Percentiles rank a stretch among this genome's conserved stretches.
Evolutionary conservation across 2,797 vertebrate genomes (phyloP).

Genomic region (Molothrus ater): DNA sequence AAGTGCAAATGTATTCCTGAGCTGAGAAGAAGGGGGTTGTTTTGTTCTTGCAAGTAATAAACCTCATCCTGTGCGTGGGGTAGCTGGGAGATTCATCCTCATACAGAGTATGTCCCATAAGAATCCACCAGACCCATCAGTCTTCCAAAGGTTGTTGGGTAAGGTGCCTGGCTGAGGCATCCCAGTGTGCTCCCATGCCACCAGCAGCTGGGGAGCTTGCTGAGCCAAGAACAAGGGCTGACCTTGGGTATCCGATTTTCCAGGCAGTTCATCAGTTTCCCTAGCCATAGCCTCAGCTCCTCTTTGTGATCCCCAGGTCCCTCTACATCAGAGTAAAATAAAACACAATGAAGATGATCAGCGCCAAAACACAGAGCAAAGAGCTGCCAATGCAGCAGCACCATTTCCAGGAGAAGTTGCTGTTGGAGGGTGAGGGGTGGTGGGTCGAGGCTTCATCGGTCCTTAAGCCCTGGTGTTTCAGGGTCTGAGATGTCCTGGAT

Average conservation of each 20-base stretch:
- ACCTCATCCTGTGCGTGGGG: not conserved
- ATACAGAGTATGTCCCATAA: not conserved
- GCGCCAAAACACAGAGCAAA: not conserved
- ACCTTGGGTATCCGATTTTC: not conserved
- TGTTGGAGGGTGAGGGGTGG: rapidly evolving
- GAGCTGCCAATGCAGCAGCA: not conserved
- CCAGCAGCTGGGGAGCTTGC: not conserved
- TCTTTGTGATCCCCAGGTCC: rapidly evolving
- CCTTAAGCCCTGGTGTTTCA: rapidly evolving
- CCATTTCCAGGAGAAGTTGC: not conserved
- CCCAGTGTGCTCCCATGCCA: rapidly evolving
- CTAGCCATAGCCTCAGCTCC: not conserved
- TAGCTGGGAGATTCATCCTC: not conserved
- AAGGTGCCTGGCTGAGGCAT: not conserved
- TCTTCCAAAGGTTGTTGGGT: not conserved
- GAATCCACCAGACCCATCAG: not conserved
- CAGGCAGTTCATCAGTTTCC: not conserved
- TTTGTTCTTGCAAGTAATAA: not conserved
- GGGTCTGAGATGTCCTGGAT: not conserved
- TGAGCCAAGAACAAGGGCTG: not conserved
- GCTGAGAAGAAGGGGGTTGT: not conserved
- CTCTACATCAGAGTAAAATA: not conserved
- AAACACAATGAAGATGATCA: not conserved
- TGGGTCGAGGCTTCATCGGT: rapidly evolving
- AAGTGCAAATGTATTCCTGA: not conserved